phyloP scores from a whole-genome alignment of 2,797 vertebrate species.

The Myoxocephalus aenaeus region DNA sequence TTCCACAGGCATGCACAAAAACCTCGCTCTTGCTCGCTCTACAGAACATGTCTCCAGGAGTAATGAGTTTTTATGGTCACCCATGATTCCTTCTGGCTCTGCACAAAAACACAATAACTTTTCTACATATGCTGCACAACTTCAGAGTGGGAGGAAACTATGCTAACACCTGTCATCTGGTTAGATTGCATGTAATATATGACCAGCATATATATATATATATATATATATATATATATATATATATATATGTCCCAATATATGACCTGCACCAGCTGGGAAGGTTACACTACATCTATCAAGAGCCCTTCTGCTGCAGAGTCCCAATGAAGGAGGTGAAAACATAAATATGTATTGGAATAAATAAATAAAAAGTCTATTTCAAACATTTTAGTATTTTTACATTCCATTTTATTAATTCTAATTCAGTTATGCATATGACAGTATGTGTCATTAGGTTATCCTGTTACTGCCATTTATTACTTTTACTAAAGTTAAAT shows the following conservation, averaged over 20 bases:
- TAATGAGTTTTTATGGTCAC: conserved; percentile 9
- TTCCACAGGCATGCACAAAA: conserved; percentile 38
- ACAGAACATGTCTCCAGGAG: not conserved
- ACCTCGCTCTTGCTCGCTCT: not conserved
- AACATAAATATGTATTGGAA: not conserved
- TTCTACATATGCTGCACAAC: not conserved
- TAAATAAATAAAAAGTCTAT: no score
- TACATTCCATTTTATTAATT: not conserved
- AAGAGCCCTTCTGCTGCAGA: not conserved
- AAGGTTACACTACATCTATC: not conserved
- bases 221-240: conserved; percentile 5
- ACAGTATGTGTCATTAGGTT: not conserved
- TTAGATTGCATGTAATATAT: conserved; percentile 9
- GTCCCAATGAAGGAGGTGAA: not conserved
- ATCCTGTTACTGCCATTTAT: not conserved
- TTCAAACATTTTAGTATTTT: not conserved
- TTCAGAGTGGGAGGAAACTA: not conserved
- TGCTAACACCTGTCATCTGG: not conserved
- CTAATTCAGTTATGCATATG: not conserved
- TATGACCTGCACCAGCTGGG: conserved; percentile 2
- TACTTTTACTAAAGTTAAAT: not conserved
- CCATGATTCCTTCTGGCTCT: conserved; percentile 14
- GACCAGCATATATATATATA: conserved; percentile 1
- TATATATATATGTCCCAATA: not conserved
- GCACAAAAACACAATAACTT: conserved; percentile 2